Percentiles rank a stretch among this genome's conserved stretches.
phyloP scores from a whole-genome alignment of 2,888 invertebrate genomes.

The Dione juno region DNA sequence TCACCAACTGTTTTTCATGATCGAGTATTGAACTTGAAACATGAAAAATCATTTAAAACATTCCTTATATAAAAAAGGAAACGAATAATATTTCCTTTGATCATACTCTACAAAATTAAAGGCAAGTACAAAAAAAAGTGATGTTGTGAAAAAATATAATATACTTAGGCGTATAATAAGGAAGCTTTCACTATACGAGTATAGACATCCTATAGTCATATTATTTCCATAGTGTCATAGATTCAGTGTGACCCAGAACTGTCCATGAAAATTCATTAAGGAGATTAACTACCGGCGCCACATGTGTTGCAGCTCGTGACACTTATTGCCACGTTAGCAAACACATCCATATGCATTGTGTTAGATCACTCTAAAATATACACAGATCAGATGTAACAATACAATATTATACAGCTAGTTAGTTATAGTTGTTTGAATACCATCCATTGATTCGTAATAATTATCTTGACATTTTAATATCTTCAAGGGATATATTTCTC shows the following conservation, averaged over 20 bases:
- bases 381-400: constrained; percentile 5
- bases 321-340: constrained; percentile 43
- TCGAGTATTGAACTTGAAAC: too few species aligned
- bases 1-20: too few species aligned
- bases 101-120: neutral
- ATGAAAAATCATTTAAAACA: too few species aligned
- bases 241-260: constrained; percentile 43
- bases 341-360: constrained; percentile 31
- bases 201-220: neutral
- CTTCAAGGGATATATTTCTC: too few species aligned
- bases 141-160: neutral
- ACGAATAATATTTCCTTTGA: neutral
- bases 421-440: neutral
- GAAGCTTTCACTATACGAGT: neutral
- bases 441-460: neutral
- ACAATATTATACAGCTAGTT: neutral
- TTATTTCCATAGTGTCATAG: constrained; percentile 37
- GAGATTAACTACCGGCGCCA: constrained; percentile 46
- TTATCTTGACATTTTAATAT: neutral
- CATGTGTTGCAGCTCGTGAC: constrained; percentile 44
- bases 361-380: constrained; percentile 13
- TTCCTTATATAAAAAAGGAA: neutral
- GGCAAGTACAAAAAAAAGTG: neutral
- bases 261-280: constrained; percentile 49
- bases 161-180: neutral